Evolutionary conservation across 2,888 invertebrate genomes (phyloP).

Genomic region (Sinhomidia bicolor): DNA sequence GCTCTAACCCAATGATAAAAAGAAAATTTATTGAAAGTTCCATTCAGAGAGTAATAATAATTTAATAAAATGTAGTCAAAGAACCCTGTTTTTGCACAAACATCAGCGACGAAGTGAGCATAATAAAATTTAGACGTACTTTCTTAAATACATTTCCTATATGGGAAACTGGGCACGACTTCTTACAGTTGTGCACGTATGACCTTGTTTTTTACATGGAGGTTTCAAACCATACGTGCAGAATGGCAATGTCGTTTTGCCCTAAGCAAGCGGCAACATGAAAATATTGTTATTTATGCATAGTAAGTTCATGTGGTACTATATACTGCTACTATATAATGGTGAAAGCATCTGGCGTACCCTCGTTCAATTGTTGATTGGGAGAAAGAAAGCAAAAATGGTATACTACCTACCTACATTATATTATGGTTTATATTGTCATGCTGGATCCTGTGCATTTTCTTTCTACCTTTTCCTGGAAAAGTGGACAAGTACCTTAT

Average conservation of each 20-base stretch:
- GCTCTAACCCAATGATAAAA: neutral
- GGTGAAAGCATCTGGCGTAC: neutral
- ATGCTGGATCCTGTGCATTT: no score
- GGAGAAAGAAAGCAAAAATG: no score
- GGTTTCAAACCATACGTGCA: constrained; percentile 34
- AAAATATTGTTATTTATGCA: constrained; percentile 31
- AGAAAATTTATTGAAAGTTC: neutral
- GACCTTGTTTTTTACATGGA: constrained; percentile 44
- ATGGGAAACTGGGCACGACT: neutral
- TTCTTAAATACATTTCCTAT: no score
- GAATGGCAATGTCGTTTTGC: constrained; percentile 41
- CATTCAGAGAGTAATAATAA: constrained; percentile 8
- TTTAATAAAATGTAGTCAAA: neutral
- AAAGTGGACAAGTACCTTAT: no score
- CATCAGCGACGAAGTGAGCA: neutral
- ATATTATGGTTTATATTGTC: no score
- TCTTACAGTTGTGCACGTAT: constrained; percentile 37
- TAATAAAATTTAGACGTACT: constrained; percentile 12
- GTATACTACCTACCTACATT: no score
- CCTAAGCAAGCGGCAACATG: neutral
- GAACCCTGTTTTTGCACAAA: neutral
- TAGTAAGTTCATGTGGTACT: constrained; percentile 14
- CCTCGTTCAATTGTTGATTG: constrained; percentile 10
- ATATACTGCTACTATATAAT: constrained; percentile 17
- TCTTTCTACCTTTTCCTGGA: no score